Base-by-base conservation (phyloP, 2,888 invertebrate species). In the Cryptophagus acutangulus region DNA sequence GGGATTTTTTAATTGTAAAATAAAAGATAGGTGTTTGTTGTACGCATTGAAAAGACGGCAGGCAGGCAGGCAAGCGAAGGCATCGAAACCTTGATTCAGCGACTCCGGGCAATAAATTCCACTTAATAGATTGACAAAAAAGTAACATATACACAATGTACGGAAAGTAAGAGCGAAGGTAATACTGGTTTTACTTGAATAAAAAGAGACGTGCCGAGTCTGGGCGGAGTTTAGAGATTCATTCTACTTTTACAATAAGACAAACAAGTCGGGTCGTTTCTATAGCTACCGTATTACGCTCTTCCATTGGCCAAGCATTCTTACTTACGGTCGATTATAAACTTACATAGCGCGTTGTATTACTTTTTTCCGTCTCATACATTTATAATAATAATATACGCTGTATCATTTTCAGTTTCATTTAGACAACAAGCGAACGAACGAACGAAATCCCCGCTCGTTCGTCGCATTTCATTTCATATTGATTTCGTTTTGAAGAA, bases 261-360 rank as follows among this genome's bases (percentile, higher is more conserved):
- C 61, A 61, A 62, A 61, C 61, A 62, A 61, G 60, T 51, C 61
- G 56, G 55, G 62, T 59, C 59, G 68, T 67, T 70, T 67, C 69
- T 70, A 70, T 69, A 70, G 69, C 70, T 70, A 70, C 69, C 66
- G 67, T 58, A 65, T 65, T 70, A 69, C 69, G 66, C 66, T 52
- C 55, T 59, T 62, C 62, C 67, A 70, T 70, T 70, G 70, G 70
- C 57, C 58, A 60, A 52, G 53, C 44, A 45, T 52, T 52, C 51
- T 56, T 55, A 53, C 51, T 54, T 57, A 55, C 58, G 53, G 58
- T 56, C 61, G 62, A 60, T 62, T 62, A 62, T 59, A 53, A 59
- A 58, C 54, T 53, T 55, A 52, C 47, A 49, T 44, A 41, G 37
- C 47, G 47, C 44, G 37, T 43, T 43, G 44, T 40, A n/a, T n/a